Evolutionary conservation across 2,888 invertebrate species (phyloP), one percentile per base, ranked within the genome.

Genomic region (Acrocyrtus sp.): DNA sequence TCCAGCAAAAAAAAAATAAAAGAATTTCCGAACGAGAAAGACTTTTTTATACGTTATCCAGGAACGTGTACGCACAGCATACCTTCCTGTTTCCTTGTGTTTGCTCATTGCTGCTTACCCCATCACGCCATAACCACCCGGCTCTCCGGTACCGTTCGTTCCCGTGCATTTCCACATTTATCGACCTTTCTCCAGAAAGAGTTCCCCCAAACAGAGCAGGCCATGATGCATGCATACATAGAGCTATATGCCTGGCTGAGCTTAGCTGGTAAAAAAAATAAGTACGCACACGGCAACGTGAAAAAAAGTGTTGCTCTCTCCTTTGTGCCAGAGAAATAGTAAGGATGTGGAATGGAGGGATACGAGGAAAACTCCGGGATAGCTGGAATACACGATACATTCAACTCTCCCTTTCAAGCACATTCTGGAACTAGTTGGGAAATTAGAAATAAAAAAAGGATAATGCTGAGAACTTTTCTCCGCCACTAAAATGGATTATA

Each of bases 131-230:
- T 12, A 8, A n/a, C 19, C 50, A 65, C 24, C 58, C 57, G 48
- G 39, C 24, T 63, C 65, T 72, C 66, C 66, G 72, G 72, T 51
- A 66, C 39, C 45, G 47, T 45, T 72, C 72, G 72, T 66, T 58
- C 48, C 47, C 61, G 43, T 54, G 43, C 24, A 47, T 61, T 43
- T 39, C 66, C 50, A 48, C 43, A 17, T 51, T 72, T 66, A 72
- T 72, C 72, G 72, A 72, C 72, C 61, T 66, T 66, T 66, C 72
- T 66, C 72, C 56, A 58, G 45, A 43, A 43, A 22, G 29, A 65
- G 29, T 48, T 50, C 19, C 34, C 29, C 50, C 48, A 22, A 56
- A 15, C 22, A 39, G 45, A 43, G 53, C 26, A 43, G 53, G 27
- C 39, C 62, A 45, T 63, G 26, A 63, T 53, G 63, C 41, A 27